phyloP scores from a whole-genome alignment of 2,797 vertebrate species.

The Melanotaenia trifasciata region DNA sequence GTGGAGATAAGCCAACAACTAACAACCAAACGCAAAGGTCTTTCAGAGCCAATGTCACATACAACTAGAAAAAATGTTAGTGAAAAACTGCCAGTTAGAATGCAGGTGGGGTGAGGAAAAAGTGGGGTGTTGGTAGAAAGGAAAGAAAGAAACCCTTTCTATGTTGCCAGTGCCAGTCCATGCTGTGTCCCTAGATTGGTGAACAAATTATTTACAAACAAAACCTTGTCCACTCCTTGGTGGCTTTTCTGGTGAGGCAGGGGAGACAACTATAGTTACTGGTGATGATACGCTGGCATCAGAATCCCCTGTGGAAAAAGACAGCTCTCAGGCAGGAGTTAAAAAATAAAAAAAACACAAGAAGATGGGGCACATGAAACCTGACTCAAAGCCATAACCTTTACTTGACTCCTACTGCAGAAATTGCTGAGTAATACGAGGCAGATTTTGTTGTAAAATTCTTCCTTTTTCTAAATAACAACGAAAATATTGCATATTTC shows the following conservation, averaged over 20 bases:
- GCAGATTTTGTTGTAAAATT: not conserved
- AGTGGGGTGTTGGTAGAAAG: conserved; percentile 23
- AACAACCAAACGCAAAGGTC: conserved; percentile 36
- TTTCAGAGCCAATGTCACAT: conserved; percentile 40
- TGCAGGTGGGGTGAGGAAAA: conserved; percentile 38
- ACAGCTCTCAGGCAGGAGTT: conserved; percentile 66
- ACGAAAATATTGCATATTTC: not conserved
- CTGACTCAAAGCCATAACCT: conserved; percentile 7
- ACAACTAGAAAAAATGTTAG: conserved; percentile 51
- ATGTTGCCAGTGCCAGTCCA: conserved; percentile 59
- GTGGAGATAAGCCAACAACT: conserved; percentile 27
- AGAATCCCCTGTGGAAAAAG: conserved; percentile 80
- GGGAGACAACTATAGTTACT: conserved; percentile 85
- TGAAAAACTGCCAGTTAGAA: conserved; percentile 61
- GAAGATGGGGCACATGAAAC: conserved; percentile 26
- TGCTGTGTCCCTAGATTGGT: conserved; percentile 64
- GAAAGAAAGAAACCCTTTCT: conserved; percentile 34
- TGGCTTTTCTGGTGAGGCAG: conserved; percentile 87
- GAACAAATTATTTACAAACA: conserved; percentile 77
- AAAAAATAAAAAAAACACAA: conserved; percentile 24
- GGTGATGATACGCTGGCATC: conserved; percentile 79
- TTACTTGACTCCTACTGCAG: not conserved
- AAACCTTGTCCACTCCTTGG: conserved; percentile 88
- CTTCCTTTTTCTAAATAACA: not conserved
- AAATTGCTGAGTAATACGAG: not conserved